phyloP scores from a whole-genome alignment of 2,888 invertebrate species.

The Anoplius nigerrimus region DNA sequence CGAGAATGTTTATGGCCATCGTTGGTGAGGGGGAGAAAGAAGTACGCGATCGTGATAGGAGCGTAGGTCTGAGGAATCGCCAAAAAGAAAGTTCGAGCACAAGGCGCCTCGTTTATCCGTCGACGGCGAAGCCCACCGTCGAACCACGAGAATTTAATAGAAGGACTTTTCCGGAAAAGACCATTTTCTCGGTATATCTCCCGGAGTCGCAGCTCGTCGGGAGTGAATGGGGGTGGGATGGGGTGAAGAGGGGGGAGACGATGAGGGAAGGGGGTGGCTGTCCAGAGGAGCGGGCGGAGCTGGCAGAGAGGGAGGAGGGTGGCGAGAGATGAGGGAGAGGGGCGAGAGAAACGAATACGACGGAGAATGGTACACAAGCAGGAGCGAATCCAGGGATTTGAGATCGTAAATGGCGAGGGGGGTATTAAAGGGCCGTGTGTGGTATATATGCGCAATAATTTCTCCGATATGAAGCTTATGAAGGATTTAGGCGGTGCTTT shows the following conservation, averaged over 20 bases:
- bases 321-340: not conserved
- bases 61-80: slow-evolving; percentile 23
- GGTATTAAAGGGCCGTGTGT: slow-evolving; percentile 3
- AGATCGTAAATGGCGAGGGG: slow-evolving; percentile 35
- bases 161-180: slow-evolving; percentile 47
- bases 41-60: slow-evolving; percentile 12
- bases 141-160: slow-evolving; percentile 56
- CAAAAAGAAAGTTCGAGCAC: slow-evolving; percentile 26
- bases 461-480: slow-evolving; percentile 55
- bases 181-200: slow-evolving; percentile 53
- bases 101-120: slow-evolving; percentile 44
- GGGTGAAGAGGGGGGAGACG: slow-evolving; percentile 13
- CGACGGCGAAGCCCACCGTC: slow-evolving; percentile 35
- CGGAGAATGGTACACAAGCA: slow-evolving; percentile 14
- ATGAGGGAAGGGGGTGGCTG: slow-evolving; percentile 1
- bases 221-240: not conserved
- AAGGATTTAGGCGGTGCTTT: slow-evolving; percentile 48
- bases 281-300: no score
- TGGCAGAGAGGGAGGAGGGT: slow-evolving; percentile 4
- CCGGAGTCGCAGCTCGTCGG: slow-evolving; percentile 33
- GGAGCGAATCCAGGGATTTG: slow-evolving; percentile 22
- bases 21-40: slow-evolving; percentile 11
- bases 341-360: slow-evolving; percentile 18
- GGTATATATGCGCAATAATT: slow-evolving; percentile 46
- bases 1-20: slow-evolving; percentile 30